Evolutionary conservation across 2,888 invertebrate genomes (phyloP).

Genomic region (Matsumyia berberina): DNA sequence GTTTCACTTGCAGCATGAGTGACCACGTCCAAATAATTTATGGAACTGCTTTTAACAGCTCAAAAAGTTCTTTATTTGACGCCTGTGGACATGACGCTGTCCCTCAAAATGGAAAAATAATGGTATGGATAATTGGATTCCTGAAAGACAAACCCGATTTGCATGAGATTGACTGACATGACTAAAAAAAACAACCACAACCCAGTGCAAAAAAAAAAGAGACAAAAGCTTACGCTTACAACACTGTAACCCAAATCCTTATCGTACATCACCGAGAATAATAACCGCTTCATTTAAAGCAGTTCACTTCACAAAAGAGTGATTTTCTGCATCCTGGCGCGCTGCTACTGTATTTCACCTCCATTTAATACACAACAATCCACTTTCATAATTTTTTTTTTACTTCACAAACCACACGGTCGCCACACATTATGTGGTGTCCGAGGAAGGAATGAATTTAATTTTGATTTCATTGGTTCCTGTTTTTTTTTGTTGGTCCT

Average conservation of each 20-base stretch:
- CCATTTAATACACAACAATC: slow-evolving; percentile 42
- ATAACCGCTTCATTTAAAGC: slow-evolving; percentile 1
- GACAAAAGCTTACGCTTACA: not conserved
- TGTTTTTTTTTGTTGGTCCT: slow-evolving; percentile 8
- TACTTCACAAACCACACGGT: slow-evolving; percentile 39
- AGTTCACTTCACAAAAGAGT: not conserved
- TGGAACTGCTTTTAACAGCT: too few species aligned
- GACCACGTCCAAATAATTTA: too few species aligned
- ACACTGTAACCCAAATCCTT: not conserved
- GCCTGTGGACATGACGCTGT: too few species aligned
- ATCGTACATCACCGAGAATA: not conserved
- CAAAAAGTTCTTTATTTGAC: too few species aligned
- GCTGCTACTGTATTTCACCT: slow-evolving; percentile 17
- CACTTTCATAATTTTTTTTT: slow-evolving; percentile 38
- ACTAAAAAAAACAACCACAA: too few species aligned
- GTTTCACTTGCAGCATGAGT: too few species aligned
- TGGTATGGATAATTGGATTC: too few species aligned
- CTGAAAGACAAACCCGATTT: too few species aligned
- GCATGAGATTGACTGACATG: too few species aligned
- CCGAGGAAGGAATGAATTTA: slow-evolving; percentile 52
- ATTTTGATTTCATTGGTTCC: slow-evolving; percentile 63
- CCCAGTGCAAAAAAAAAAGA: too few species aligned
- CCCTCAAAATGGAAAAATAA: too few species aligned
- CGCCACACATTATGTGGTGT: slow-evolving; percentile 49
- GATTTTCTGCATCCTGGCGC: not conserved